These are phyloP conservation scores for Staurois parvus DNA, from an alignment of 2,797 vertebrate species.

Conservation along the genomic window DNA sequence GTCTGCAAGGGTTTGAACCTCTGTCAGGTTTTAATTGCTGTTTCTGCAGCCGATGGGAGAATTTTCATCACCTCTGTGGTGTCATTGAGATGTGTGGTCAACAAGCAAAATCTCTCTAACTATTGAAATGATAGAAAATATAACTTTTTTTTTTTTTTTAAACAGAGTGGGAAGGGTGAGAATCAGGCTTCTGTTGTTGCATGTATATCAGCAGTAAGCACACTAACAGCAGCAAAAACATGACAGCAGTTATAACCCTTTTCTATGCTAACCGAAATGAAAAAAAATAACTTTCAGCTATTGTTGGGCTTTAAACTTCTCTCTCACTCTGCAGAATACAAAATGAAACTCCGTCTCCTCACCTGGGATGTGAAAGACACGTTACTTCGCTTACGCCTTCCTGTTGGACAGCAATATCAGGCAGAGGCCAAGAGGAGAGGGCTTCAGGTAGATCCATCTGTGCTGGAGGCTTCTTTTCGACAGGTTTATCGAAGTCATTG, in stretches of 20 bases:
- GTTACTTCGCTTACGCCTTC: constrained; percentile 82
- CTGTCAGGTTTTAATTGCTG: too few relatives aligned
- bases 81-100: too few relatives aligned
- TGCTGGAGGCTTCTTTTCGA: constrained; percentile 78
- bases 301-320: background rate
- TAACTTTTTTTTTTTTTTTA: too few relatives aligned
- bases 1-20: too few relatives aligned
- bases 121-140: too few relatives aligned
- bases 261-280: background rate
- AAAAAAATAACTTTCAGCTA: background rate
- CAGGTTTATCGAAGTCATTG: constrained; percentile 75
- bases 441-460: constrained; percentile 73
- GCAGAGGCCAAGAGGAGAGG: constrained; percentile 79
- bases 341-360: constrained; percentile 78
- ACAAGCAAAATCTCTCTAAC: too few relatives aligned
- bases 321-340: background rate
- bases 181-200: background rate
- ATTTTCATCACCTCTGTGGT: too few relatives aligned
- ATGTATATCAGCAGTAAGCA: background rate
- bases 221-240: background rate
- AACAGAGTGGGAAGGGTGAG: background rate
- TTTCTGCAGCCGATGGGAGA: too few relatives aligned
- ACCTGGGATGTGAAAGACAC: constrained; percentile 96
- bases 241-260: background rate
- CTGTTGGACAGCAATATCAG: constrained; percentile 87